A percentile compares a stretch with the other conserved stretches of the same genome.
Conservation (phyloP, 2,888 invertebrate species). For the Pachycephus smyrnensis region DNA sequence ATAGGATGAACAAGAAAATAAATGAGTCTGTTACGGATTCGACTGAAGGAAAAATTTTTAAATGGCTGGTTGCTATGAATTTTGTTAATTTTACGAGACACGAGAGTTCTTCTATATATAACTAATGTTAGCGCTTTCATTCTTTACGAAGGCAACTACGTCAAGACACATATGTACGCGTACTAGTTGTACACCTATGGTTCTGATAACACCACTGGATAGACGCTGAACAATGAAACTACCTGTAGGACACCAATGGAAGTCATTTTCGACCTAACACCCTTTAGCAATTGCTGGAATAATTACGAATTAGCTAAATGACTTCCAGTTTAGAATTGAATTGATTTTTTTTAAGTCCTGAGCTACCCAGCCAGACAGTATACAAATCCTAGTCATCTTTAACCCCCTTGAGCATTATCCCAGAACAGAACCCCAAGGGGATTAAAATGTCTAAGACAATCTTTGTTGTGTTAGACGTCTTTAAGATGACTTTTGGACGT, state of each 20-base stretch:
- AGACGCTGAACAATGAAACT: neutral
- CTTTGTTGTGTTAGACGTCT: neutral
- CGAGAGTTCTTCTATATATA: neutral
- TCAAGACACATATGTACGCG: conserved; percentile 48
- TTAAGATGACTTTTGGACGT: neutral
- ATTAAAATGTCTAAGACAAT: neutral
- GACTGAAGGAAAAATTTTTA: neutral
- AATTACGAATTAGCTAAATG: neutral
- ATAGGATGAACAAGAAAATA: neutral
- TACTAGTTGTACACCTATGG: neutral
- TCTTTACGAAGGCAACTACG: conserved; percentile 53
- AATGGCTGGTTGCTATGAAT: neutral
- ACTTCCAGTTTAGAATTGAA: neutral
- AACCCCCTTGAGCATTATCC: too few species aligned
- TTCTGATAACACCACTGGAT: neutral
- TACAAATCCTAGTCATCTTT: neutral
- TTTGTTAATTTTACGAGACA: neutral
- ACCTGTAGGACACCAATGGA: neutral
- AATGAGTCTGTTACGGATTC: neutral
- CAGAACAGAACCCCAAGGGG: too few species aligned
- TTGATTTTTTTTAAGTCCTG: neutral
- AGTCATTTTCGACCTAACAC: neutral
- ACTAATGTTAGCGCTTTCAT: neutral
- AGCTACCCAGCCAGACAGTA: neutral
- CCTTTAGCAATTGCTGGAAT: neutral